Base-by-base conservation (phyloP, 2,797 vertebrate genomes). In the Sebastes reedi region DNA sequence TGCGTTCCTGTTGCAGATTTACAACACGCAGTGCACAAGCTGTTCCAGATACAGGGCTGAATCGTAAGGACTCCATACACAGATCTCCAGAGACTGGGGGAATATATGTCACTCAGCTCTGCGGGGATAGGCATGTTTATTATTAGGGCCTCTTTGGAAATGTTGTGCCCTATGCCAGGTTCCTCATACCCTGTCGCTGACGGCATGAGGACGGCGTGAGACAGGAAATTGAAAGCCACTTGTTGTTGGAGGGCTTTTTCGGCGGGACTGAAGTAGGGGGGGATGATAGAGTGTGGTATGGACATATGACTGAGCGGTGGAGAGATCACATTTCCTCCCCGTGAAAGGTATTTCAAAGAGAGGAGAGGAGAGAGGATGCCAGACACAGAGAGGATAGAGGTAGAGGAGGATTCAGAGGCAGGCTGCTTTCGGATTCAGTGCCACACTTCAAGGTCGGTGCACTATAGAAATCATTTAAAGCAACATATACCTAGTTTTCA, bases 31-130 rank as follows among this genome's bases (percentile, higher is more conserved):
- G 91, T 61, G 87, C 79, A 76, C 89, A 89, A 91, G 84, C 91
- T 91, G 90, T 78, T 90, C 79, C 81, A 81, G 77, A 87, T 87
- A 71, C 76, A 67, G 65, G 58, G 74, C 81, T 60, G 69, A 84
- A 88, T 85, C 72, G 58, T 67, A 75, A 83, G 65, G 80, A 84
- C 69, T 83, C 68, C 54, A 65, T 67, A 59, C 62, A 71, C 70
- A 72, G 42, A 76, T 88, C 85, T 82, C 73, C 46, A 61, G 85
- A 85, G 86, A 87, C 66, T 8, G 61, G 25, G 60, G 60, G 72
- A 79, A 87, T 90, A 77, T 81, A 79, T 92, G 89, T 89, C 88
- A 87, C 83, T 90, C 84, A 81, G 80, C 82, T 87, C 85, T 72
- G 73, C 54, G 52, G 83, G 81, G 82, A 89, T 83, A 62, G 36